Percentiles rank a stretch among this genome's conserved stretches.
Evolutionary conservation across 2,888 invertebrate species (phyloP).

Genomic region (Dichetophora obliterata): DNA sequence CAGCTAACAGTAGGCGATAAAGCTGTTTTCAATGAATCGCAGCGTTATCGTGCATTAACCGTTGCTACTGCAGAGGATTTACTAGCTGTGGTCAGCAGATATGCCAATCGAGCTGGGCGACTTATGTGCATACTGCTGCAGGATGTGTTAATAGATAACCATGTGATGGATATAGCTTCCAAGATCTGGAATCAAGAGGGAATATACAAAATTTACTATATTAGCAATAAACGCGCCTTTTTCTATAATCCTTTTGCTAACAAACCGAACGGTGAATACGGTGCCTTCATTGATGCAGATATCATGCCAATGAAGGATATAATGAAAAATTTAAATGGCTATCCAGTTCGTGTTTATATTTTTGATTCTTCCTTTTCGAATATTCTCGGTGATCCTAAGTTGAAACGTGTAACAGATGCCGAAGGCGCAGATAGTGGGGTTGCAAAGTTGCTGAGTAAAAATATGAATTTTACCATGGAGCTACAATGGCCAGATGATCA

Average conservation of each 20-base stretch:
- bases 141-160: conserved; percentile 1
- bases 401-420: conserved; percentile 46
- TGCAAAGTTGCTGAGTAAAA: conserved; percentile 56
- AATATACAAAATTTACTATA: conserved; percentile 58
- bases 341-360: conserved; percentile 62
- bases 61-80: conserved; percentile 33
- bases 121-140: conserved; percentile 46
- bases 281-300: conserved; percentile 44
- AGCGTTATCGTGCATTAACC: conserved; percentile 48
- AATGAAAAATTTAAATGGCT: conserved; percentile 60
- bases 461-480: conserved; percentile 60
- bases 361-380: conserved; percentile 64
- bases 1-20: conserved; percentile 44
- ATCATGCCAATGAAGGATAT: conserved; percentile 42
- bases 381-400: conserved; percentile 49
- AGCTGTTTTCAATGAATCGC: not conserved
- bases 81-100: conserved; percentile 29
- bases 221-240: conserved; percentile 43
- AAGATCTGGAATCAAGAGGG: conserved; percentile 54
- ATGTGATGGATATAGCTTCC: conserved; percentile 48
- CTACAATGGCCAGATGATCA: conserved; percentile 59
- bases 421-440: conserved; percentile 63
- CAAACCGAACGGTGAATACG: conserved; percentile 27
- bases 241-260: conserved; percentile 62
- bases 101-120: conserved; percentile 33